A percentile compares a stretch with the other conserved stretches of the same genome.
Conservation (phyloP, 2,888 invertebrate genomes). For the Temnothorax ravouxi region DNA sequence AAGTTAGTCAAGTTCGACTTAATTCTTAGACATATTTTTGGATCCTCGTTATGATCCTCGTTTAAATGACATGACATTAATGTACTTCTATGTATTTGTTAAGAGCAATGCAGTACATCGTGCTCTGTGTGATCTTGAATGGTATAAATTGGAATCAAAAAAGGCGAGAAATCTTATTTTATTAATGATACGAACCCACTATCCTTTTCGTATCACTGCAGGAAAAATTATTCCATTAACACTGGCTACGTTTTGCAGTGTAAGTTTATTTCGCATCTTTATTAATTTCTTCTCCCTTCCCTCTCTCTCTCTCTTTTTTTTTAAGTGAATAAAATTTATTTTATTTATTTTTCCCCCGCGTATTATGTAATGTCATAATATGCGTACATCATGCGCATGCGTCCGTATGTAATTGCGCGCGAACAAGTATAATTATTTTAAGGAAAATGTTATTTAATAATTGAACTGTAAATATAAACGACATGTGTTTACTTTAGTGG, state of each 20-base stretch:
- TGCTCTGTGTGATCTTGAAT: neutral
- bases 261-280: slow-evolving; percentile 40
- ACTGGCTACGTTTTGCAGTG: slow-evolving; percentile 61
- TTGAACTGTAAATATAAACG: neutral
- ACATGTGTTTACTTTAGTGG: too few relatives aligned
- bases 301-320: too few relatives aligned
- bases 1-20: too few relatives aligned
- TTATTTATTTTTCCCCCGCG: too few relatives aligned
- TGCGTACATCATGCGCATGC: too few relatives aligned
- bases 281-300: too few relatives aligned
- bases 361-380: too few relatives aligned
- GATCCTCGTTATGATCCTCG: too few relatives aligned
- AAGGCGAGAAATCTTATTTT: neutral
- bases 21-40: too few relatives aligned
- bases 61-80: neutral
- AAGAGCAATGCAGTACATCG: slow-evolving; percentile 4
- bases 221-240: slow-evolving; percentile 66
- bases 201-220: slow-evolving; percentile 62
- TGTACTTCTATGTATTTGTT: neutral
- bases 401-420: too few relatives aligned
- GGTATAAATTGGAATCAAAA: neutral
- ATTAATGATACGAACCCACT: neutral
- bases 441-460: neutral
- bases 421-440: neutral
- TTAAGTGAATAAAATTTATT: too few relatives aligned